These are phyloP conservation scores for Neoarius graeffei DNA, from an alignment of 2,113 vertebrate species.

Conservation along the genomic window DNA sequence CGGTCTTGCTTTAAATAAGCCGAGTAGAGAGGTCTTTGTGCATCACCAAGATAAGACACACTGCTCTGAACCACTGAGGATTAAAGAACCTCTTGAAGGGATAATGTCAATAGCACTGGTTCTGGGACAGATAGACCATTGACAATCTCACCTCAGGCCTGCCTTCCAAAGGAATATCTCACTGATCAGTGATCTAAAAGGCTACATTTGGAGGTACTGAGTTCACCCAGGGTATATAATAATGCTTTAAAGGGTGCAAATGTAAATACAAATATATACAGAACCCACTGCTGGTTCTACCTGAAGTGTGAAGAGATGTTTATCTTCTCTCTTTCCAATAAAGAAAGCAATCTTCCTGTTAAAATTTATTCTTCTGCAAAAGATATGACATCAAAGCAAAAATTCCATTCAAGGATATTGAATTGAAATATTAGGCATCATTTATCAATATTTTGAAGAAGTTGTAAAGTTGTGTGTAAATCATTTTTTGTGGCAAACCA, in stretches of 20 bases:
- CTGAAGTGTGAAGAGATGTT: not conserved
- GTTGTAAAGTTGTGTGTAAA: not conserved
- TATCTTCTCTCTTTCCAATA: constrained; percentile 11
- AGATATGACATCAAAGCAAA: not conserved
- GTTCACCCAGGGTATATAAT: not conserved
- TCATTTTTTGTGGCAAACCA: not conserved
- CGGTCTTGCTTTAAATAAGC: constrained; percentile 25
- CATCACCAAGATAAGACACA: constrained; percentile 40
- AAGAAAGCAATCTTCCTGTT: not conserved
- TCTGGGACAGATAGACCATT: constrained; percentile 28
- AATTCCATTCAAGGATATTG: not conserved
- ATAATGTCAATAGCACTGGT: constrained; percentile 39
- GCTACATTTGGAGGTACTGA: not conserved
- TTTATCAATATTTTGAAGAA: not conserved
- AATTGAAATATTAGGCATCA: not conserved
- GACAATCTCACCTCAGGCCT: constrained; percentile 25
- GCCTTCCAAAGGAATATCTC: constrained; percentile 20
- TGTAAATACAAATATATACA: constrained; percentile 18
- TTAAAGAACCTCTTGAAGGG: constrained; percentile 48
- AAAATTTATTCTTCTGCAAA: not conserved
- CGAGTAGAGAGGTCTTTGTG: constrained; percentile 43
- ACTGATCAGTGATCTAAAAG: constrained; percentile 34
- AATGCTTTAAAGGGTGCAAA: not conserved
- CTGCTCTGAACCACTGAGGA: constrained; percentile 44
- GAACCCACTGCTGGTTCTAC: not conserved